Conservation (phyloP, 2,888 invertebrate genomes). For the Sturmia bella region DNA sequence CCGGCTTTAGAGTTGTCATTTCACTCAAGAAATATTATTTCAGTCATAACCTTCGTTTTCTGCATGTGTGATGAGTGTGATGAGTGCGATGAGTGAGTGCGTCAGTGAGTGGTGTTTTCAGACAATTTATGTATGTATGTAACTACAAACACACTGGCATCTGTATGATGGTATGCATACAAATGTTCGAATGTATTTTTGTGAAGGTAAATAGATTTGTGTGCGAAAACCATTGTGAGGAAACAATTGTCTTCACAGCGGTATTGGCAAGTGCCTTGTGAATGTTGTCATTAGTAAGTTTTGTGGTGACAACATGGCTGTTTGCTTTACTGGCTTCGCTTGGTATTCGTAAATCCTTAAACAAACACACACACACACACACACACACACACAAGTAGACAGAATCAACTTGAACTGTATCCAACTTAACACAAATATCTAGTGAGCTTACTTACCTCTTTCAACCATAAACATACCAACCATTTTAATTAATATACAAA, state of each 20-base stretch:
- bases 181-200: background rate
- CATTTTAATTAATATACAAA: slow-evolving; percentile 43
- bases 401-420: slow-evolving; percentile 8
- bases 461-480: slow-evolving; percentile 1
- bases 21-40: background rate
- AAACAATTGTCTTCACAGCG: slow-evolving; percentile 17
- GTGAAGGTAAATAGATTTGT: background rate
- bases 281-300: slow-evolving; percentile 17
- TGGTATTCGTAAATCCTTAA: slow-evolving; percentile 33
- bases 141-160: no score
- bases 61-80: background rate
- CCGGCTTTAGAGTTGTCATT: slow-evolving; percentile 35
- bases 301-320: background rate
- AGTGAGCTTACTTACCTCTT: slow-evolving; percentile 12
- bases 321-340: background rate
- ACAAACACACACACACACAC: background rate
- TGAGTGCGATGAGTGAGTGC: background rate
- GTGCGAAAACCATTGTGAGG: background rate
- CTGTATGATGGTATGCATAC: background rate
- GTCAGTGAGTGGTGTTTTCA: no score
- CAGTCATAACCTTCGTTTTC: background rate
- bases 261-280: slow-evolving; percentile 3
- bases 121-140: background rate
- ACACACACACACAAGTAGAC: slow-evolving; percentile 1
- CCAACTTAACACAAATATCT: background rate